Base-by-base conservation (phyloP, 2,797 vertebrate species). In the Chrosomus eos region DNA sequence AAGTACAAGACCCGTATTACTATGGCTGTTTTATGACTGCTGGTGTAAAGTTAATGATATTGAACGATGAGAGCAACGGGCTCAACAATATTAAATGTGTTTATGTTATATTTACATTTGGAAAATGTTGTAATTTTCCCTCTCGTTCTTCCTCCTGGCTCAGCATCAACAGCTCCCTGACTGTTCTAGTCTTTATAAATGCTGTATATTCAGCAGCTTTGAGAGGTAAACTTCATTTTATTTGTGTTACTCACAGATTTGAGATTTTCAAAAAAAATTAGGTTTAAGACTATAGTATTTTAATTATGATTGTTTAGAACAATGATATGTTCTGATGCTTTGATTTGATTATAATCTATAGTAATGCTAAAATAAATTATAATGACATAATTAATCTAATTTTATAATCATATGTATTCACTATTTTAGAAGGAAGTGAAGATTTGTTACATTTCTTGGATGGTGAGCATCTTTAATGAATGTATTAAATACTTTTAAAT, bases 361-460 rank as follows among this genome's bases (percentile, higher is more conserved):
- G n/a, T 28, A 31, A 51, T 73, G 21, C 5, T 4, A 21, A 74
- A 64, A 74, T 23, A 36, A 33, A 14, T 55, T 6, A 11, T 85
- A 26, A n/a, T 82, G 11, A 9, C 14, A 16, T 66, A 23, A 51
- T n/a, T 28, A 28, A 28, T 31, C 45, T 16, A 48, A 16, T 48
- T 45, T 14, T 48, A 48, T 48, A 48, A 45, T 28, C 18, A 3
- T 64, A 64, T 64, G 18, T 64, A 64, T 66, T 48, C 5, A 33
- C 31, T 84, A 85, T 83, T 85, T 5, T 77, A 94, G 92, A 62
- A 28, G 82, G 4, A 66, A 91, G 83, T 89, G 87, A 89, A 85
- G 87, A 90, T 64, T 89, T 93, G 26, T 67, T 93, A 60, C 91
- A 40, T 51, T 92, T 94, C 72, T 83, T 93, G 51, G 89, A 87